These are phyloP conservation scores for Thymallus thymallus DNA, from an alignment of 2,113 vertebrate genomes.

Conservation along the genomic window DNA sequence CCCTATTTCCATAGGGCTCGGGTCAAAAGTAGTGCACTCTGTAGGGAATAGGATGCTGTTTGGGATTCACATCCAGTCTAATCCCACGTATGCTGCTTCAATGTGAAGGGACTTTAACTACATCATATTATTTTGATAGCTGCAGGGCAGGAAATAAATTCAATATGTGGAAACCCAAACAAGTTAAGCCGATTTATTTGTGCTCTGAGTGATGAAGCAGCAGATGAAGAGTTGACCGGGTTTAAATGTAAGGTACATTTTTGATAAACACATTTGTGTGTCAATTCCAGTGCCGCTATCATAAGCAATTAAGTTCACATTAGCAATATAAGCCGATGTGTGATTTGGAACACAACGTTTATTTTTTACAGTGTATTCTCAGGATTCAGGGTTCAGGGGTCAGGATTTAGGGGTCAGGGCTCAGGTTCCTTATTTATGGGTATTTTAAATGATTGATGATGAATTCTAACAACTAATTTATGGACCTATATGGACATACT, in stretches of 20 bases:
- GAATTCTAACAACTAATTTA: too few relatives aligned
- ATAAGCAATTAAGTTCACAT: neutral
- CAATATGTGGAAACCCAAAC: neutral
- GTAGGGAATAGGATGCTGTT: too few relatives aligned
- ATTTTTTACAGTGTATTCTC: too few relatives aligned
- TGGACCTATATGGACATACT: too few relatives aligned
- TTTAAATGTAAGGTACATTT: neutral
- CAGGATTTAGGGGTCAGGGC: too few relatives aligned
- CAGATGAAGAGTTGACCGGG: neutral
- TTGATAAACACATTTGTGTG: neutral
- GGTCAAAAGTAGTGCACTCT: too few relatives aligned
- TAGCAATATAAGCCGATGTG: neutral
- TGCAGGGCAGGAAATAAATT: constrained; percentile 9
- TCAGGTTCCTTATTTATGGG: too few relatives aligned
- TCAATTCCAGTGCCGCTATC: neutral
- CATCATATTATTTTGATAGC: neutral
- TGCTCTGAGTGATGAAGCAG: neutral
- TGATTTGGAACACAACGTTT: too few relatives aligned
- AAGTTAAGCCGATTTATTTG: neutral
- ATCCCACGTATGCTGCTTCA: constrained; percentile 14
- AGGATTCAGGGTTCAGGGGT: too few relatives aligned
- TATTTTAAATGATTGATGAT: too few relatives aligned
- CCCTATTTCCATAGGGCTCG: too few relatives aligned
- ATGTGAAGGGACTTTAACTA: constrained; percentile 1
- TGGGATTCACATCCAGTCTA: neutral